Evolutionary conservation across 2,797 vertebrate species (phyloP).

Genomic region (Denticeps clupeoides): DNA sequence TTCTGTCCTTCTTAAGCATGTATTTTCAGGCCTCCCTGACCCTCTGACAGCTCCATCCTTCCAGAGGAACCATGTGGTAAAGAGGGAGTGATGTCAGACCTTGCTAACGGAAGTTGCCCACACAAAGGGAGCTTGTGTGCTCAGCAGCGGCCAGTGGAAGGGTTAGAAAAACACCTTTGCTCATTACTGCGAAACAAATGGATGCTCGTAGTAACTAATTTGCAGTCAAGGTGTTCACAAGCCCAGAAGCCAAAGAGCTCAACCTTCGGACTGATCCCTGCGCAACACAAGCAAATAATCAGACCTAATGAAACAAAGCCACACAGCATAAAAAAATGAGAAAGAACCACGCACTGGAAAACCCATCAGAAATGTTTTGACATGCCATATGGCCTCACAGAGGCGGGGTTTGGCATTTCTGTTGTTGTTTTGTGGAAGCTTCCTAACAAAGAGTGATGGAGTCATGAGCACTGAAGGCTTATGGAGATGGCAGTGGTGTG

Average conservation of each 20-base stretch:
- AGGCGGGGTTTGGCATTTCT: not conserved
- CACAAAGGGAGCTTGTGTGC: slow-evolving; percentile 31
- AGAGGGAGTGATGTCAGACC: slow-evolving; percentile 35
- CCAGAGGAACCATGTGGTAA: slow-evolving; percentile 4
- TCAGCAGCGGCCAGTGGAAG: slow-evolving; percentile 8
- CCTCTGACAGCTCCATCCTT: not conserved
- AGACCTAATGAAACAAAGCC: slow-evolving; percentile 1
- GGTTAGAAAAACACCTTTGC: slow-evolving; percentile 28
- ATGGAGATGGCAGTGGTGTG: not conserved
- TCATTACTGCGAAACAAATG: slow-evolving; percentile 21
- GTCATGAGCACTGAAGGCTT: not conserved
- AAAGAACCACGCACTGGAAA: too few relatives aligned
- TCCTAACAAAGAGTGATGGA: not conserved
- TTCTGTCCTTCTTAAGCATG: slow-evolving; percentile 17
- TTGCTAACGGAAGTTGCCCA: slow-evolving; percentile 21
- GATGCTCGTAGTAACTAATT: slow-evolving; percentile 19
- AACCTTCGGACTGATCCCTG: slow-evolving; percentile 1
- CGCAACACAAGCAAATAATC: too few relatives aligned
- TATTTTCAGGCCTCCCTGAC: not conserved
- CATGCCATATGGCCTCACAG: too few relatives aligned
- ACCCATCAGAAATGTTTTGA: too few relatives aligned
- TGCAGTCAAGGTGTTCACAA: slow-evolving; percentile 11
- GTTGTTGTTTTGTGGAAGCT: slow-evolving; percentile 7
- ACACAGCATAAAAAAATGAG: too few relatives aligned
- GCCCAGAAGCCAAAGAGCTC: not conserved